Evolutionary conservation across 1,140 invertebrate species (phyloP).

Genomic region (Pygmarrhopalites habei): DNA sequence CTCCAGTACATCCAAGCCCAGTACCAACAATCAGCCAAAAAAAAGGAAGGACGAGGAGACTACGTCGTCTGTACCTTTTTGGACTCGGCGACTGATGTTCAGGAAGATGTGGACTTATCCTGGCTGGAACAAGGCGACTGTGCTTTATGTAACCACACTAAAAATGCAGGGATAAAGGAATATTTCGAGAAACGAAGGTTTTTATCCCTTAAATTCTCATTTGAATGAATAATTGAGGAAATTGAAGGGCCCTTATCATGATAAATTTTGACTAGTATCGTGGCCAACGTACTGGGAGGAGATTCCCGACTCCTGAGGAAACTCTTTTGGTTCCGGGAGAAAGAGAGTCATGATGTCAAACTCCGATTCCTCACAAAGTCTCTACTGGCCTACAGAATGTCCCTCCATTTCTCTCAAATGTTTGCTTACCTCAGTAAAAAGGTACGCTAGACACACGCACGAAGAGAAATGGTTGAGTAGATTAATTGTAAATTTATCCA

Average conservation of each 20-base stretch:
- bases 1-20: no score
- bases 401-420: conserved; percentile 48
- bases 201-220: background rate
- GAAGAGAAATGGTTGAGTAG: no score
- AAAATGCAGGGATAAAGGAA: background rate
- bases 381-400: background rate
- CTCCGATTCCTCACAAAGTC: background rate
- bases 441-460: no score
- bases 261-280: background rate
- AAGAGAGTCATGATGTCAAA: conserved; percentile 1
- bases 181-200: conserved; percentile 12
- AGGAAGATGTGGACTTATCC: background rate
- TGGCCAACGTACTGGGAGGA: background rate
- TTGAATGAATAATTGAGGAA: background rate
- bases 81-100: background rate
- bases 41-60: no score
- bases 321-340: conserved; percentile 9
- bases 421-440: conserved; percentile 80
- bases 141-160: background rate
- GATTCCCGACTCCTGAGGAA: background rate
- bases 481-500: no score
- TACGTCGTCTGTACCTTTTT: background rate
- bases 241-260: no score
- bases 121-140: background rate
- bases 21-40: no score